phyloP scores from a whole-genome alignment of 2,113 vertebrate species.

The Paraplagusia blochii region DNA sequence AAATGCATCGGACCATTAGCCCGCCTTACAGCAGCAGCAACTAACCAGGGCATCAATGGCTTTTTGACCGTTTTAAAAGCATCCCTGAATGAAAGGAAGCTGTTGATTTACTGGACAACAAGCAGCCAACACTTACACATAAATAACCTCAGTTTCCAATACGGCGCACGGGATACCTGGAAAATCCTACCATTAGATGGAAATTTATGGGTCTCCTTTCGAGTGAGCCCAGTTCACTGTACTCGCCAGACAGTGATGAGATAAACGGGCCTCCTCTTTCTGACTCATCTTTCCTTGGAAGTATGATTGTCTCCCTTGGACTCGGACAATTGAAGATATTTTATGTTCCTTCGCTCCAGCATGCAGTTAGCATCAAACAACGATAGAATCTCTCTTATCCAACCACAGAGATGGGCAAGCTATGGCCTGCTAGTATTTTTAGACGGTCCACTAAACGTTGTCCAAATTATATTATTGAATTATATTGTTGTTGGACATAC shows the following conservation, averaged over 20 bases:
- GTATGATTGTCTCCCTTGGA: not conserved
- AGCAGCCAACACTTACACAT: not conserved
- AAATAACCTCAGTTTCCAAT: slow-evolving; percentile 8
- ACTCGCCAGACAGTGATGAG: slow-evolving; percentile 8
- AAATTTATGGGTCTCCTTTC: slow-evolving; percentile 22
- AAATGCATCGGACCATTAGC: not conserved
- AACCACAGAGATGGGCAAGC: too few species aligned
- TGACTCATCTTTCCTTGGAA: not conserved
- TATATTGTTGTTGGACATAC: too few species aligned
- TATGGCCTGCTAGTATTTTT: too few species aligned
- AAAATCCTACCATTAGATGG: not conserved
- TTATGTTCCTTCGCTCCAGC: too few species aligned
- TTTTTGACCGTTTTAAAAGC: slow-evolving; percentile 3
- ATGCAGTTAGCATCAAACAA: not conserved
- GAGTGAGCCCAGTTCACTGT: slow-evolving; percentile 1
- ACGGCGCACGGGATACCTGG: slow-evolving; percentile 1
- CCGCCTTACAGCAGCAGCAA: not conserved
- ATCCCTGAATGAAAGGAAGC: slow-evolving; percentile 1
- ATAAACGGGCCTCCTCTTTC: slow-evolving; percentile 3
- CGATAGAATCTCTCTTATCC: too few species aligned
- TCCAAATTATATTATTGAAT: too few species aligned
- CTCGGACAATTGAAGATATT: too few species aligned
- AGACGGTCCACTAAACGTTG: too few species aligned
- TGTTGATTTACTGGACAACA: not conserved
- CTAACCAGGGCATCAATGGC: not conserved